Evolutionary conservation across 2,113 vertebrate genomes (phyloP).

Genomic region (Melanerpes formicivorus): DNA sequence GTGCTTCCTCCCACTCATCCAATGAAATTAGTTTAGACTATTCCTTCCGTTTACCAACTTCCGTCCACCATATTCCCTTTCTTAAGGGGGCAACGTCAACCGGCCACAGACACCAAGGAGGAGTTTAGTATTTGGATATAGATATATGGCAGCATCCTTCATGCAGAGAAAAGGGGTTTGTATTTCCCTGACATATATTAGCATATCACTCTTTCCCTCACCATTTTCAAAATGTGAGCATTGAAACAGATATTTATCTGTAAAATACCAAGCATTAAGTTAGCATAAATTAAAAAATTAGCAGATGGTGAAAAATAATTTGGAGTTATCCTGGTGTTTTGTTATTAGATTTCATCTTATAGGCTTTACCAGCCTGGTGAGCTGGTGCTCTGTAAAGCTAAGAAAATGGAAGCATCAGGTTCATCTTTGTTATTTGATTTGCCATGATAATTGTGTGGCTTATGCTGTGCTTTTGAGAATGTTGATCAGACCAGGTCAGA

Average conservation of each 20-base stretch:
- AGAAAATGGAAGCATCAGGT: background rate
- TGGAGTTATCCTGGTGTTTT: background rate
- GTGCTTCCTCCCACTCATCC: too few relatives aligned
- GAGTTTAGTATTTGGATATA: background rate
- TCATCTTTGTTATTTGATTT: background rate
- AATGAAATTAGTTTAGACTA: too few relatives aligned
- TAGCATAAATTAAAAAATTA: background rate
- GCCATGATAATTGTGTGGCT: background rate
- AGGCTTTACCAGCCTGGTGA: background rate
- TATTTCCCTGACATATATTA: background rate
- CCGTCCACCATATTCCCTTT: too few relatives aligned
- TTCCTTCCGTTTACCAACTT: too few relatives aligned
- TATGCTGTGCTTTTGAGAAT: background rate
- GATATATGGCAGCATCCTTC: background rate
- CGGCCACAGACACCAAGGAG: background rate
- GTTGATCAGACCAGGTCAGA: background rate
- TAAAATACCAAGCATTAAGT: background rate
- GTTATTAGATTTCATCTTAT: background rate
- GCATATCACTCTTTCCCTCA: background rate
- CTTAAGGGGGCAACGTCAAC: too few relatives aligned
- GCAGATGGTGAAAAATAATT: background rate
- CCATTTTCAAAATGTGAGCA: background rate
- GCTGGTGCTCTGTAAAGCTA: background rate
- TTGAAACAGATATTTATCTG: background rate
- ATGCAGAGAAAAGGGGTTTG: background rate